Evolutionary conservation across 2,888 invertebrate species (phyloP).

Genomic region (Octonoba sinensis): DNA sequence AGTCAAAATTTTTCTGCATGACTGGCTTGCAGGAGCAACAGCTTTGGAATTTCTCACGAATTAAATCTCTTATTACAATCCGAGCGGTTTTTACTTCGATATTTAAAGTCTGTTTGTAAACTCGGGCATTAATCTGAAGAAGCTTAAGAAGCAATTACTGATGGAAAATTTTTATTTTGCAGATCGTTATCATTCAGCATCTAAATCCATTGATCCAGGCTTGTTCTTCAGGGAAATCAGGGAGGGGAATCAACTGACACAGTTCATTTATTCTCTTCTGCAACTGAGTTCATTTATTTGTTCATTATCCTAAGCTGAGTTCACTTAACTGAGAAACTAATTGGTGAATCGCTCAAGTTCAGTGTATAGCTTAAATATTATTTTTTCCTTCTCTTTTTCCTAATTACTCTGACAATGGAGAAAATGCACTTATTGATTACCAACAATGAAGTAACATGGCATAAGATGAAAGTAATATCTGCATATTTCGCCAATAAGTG

Average conservation of each 20-base stretch:
- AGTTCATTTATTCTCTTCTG: conserved; percentile 59
- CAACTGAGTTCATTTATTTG: conserved; percentile 63
- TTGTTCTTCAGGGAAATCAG: conserved; percentile 60
- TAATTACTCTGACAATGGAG: conserved; percentile 52
- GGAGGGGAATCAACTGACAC: conserved; percentile 61
- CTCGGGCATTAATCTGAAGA: conserved; percentile 53
- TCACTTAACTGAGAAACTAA: conserved; percentile 59
- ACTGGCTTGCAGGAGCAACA: conserved; percentile 37
- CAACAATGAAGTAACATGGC: conserved; percentile 25
- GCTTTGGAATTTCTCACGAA: conserved; percentile 46
- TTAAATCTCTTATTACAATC: conserved; percentile 50
- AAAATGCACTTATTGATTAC: conserved; percentile 51
- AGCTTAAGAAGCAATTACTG: conserved; percentile 62
- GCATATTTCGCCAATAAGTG: neutral
- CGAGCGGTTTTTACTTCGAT: conserved; percentile 44
- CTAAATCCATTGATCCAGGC: conserved; percentile 61
- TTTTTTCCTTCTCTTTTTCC: conserved; percentile 22
- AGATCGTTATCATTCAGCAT: conserved; percentile 60
- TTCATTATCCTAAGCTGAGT: conserved; percentile 62
- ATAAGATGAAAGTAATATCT: conserved; percentile 9
- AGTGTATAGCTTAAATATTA: conserved; percentile 25
- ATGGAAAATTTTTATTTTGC: conserved; percentile 58
- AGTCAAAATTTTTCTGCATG: conserved; percentile 50
- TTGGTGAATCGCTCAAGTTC: conserved; percentile 59
- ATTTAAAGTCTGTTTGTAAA: conserved; percentile 43